Conservation (phyloP, 2,888 invertebrate genomes). For the Spisula subtruncata region DNA sequence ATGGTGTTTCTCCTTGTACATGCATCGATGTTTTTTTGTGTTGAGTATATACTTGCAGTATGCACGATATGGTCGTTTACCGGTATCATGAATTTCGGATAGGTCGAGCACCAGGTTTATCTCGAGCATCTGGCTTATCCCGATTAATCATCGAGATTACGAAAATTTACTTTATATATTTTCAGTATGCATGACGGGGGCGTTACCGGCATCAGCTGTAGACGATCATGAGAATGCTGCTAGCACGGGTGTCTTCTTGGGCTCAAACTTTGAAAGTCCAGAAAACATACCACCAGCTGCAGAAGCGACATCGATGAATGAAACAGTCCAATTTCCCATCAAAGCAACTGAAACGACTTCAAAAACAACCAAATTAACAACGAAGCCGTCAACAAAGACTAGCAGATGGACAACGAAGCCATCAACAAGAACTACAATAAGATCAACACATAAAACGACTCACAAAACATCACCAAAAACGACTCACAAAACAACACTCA, state of each 20-base stretch:
- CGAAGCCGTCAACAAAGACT: neutral
- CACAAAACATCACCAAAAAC: neutral
- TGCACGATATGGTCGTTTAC: neutral
- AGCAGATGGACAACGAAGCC: neutral
- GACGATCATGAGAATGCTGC: neutral
- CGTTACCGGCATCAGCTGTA: neutral
- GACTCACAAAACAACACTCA: neutral
- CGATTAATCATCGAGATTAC: too few species aligned
- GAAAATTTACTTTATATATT: too few species aligned
- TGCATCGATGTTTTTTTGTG: too few species aligned
- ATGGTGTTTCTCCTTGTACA: too few species aligned
- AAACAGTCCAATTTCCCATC: neutral
- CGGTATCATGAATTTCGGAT: too few species aligned
- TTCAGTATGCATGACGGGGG: neutral
- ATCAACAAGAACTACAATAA: neutral
- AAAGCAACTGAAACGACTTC: neutral
- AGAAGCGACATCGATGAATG: neutral
- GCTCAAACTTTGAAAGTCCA: neutral
- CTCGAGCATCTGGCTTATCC: too few species aligned
- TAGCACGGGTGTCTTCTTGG: neutral
- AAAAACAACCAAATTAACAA: neutral
- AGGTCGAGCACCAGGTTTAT: too few species aligned
- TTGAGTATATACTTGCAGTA: neutral
- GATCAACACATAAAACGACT: neutral
- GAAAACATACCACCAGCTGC: neutral